Conservation (phyloP, 2,113 vertebrate genomes). For the Promerops cafer region DNA sequence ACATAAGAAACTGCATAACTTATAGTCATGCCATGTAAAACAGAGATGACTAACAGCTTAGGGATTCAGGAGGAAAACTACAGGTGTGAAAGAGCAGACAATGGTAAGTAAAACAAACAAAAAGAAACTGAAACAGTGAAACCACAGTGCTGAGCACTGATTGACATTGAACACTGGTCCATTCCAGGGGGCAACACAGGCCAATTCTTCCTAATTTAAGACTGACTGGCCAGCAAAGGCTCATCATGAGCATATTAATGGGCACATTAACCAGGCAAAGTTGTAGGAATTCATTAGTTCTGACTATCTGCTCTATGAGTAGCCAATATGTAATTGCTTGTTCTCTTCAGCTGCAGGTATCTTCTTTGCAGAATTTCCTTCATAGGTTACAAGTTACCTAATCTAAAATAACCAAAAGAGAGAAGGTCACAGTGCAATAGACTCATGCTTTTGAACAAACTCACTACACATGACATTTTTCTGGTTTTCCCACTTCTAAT, state of each 20-base stretch:
- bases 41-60: background rate
- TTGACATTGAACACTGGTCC: background rate
- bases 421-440: background rate
- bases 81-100: background rate
- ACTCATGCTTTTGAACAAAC: background rate
- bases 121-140: background rate
- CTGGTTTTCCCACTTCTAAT: background rate
- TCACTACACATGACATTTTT: background rate
- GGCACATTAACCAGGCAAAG: background rate
- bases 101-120: background rate
- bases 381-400: background rate
- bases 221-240: background rate
- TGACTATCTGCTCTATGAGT: background rate
- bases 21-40: background rate
- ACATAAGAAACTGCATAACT: background rate
- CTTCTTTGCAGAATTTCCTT: background rate
- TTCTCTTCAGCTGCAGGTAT: background rate
- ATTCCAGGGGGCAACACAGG: background rate
- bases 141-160: background rate
- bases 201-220: background rate
- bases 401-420: background rate
- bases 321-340: background rate
- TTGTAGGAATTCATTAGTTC: background rate
- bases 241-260: background rate
- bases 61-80: background rate